Base-by-base conservation (phyloP, 2,113 vertebrate species). In the Meles meles region DNA sequence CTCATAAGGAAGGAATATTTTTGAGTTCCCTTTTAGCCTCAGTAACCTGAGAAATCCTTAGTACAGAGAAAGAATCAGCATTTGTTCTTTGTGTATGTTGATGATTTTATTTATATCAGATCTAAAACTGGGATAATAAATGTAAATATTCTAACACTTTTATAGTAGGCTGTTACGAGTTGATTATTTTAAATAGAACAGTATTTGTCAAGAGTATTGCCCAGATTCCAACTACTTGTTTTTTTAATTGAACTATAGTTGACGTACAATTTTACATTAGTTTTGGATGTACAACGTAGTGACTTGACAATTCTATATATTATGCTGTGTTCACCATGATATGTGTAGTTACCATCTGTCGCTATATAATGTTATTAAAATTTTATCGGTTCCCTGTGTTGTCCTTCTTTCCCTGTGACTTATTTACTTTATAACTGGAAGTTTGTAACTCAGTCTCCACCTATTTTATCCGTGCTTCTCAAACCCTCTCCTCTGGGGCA, bases 1-100 rank as follows among this genome's bases (percentile, higher is more conserved):
- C 88, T 97, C 95, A 96, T 96, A 80, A 93, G 93, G 37, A 92
- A 91, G 74, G 81, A 90, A 95, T 98, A 97, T 91, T 97, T 97
- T 96, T 74, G 65, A 96, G 90, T 96, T 93, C 83, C 76, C 20
- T 2, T 6, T 11, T 94, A 97, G 61, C 87, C 44, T 72, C 2
- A 63, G 31, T 95, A 69, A 49, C 47, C 39, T 96, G 88, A 94
- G 65, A 94, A 95, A 96, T 20, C 37, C 27, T 44, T 55, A 81
- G n/a, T 67, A 57, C 84, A 94, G 52, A 65, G 47, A 37, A 97
- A 94, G 63, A 93, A 88, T 94, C 47, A 96, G 42, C 93, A 94
- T 90, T 96, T 96, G 95, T 87, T 97, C 89, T 34, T 61, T 93
- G 37, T 93, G 55, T 96, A 65, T 93, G 93, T 90, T 96, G 69